phyloP scores from a whole-genome alignment of 1,140 invertebrate genomes.

The Callitettix versicolor region DNA sequence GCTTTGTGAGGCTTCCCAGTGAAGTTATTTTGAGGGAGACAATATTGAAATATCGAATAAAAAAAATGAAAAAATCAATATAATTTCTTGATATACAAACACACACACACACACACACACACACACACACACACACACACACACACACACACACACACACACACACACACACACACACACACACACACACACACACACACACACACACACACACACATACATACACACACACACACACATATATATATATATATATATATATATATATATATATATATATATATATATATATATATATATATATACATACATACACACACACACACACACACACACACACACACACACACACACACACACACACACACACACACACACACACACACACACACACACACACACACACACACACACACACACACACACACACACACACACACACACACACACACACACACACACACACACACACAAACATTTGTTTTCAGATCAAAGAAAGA shows the following conservation, averaged over 20 bases:
- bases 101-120: constrained; percentile 3
- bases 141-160: neutral
- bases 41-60: too few species aligned
- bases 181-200: neutral
- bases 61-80: too few species aligned
- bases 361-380: too few species aligned
- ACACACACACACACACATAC: neutral
- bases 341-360: too few species aligned
- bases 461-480: too few species aligned
- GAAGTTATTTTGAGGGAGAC: neutral
- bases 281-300: too few species aligned
- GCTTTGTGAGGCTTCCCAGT: neutral
- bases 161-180: neutral
- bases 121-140: constrained; percentile 7
- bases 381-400: too few species aligned
- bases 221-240: neutral
- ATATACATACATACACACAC: neutral
- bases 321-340: too few species aligned
- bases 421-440: too few species aligned
- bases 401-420: too few species aligned
- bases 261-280: neutral
- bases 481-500: too few species aligned
- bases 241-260: constrained; percentile 3
- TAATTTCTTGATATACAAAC: neutral
- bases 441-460: too few species aligned